Evolutionary conservation across 2,888 invertebrate genomes (phyloP), one percentile per base, ranked within the genome.

Genomic region (Drosophila macrospina): DNA sequence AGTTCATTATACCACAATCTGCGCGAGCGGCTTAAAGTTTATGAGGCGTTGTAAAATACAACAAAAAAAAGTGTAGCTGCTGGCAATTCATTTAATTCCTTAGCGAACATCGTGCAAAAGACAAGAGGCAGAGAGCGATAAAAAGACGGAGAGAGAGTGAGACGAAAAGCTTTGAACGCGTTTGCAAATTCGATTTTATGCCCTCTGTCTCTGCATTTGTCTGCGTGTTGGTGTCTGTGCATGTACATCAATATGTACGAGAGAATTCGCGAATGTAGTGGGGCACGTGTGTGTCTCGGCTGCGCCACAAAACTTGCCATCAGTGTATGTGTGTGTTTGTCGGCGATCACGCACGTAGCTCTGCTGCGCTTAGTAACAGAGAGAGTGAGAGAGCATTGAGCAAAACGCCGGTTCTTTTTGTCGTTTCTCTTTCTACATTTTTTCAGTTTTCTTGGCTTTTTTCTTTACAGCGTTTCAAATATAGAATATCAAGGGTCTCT

Each of bases 401-500:
- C 60, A 71, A 88, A 84, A 88, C 86, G 83, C 88, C 83, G 83
- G 88, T 88, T 88, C 86, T 88, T 87, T 66, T 82, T 80, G 62
- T 50, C 54, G 54, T 34, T 60, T 61, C 75, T 74, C 61, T 75
- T 56, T 65, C 39, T 47, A 60, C 36, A 60, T 62, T 70, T 60
- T 66, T 72, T 42, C 13, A 16, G 15, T 30, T 28, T 61, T 45
- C 36, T 51, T 37, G 20, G 59, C 47, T 74, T 77, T 80, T 48
- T 65, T 84, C 79, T 82, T 84, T 84, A 77, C 84, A 87, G 84
- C 64, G 30, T 73, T 87, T 88, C 90, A 91, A 90, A 89, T 89
- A 87, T 90, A 91, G 90, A 90, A 90, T 87, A 91, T 84, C 90
- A 90, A 89, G 91, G 90, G 89, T 76, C 85, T 77, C 68, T 74